Percentiles rank a stretch among this genome's conserved stretches.
Evolutionary conservation across 2,797 vertebrate genomes (phyloP).

Genomic region (Pseudomugil tenellus): DNA sequence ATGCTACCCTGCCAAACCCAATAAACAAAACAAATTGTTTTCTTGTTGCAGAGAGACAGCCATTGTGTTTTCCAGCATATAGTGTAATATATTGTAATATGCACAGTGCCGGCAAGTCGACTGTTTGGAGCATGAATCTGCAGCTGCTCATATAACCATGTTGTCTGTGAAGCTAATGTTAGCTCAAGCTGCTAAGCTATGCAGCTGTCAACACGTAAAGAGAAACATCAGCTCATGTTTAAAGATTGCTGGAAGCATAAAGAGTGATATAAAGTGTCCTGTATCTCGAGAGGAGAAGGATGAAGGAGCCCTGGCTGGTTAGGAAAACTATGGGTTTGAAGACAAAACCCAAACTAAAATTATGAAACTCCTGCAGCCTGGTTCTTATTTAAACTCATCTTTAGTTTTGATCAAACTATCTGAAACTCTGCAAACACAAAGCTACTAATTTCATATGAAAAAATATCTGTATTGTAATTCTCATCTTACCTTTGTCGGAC

Average conservation of each 20-base stretch:
- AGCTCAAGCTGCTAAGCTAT: constrained; percentile 2
- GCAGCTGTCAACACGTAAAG: constrained; percentile 6
- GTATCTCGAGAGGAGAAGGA: not conserved
- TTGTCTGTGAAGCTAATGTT: constrained; percentile 4
- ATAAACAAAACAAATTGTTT: not conserved
- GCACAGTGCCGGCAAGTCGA: not conserved
- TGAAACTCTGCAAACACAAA: not conserved
- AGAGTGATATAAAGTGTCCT: not conserved
- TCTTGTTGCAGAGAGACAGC: not conserved
- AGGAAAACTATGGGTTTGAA: not conserved
- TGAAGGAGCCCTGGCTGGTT: not conserved
- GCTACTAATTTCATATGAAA: not conserved
- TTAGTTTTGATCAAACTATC: not conserved
- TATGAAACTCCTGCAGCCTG: not conserved
- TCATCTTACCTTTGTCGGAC: constrained; percentile 84
- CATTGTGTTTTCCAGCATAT: not conserved
- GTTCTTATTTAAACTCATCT: not conserved
- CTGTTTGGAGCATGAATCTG: not conserved
- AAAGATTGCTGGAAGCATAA: not conserved
- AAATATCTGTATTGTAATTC: not conserved
- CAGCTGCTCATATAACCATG: constrained; percentile 5
- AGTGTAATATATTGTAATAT: not conserved
- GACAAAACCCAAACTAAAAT: not conserved
- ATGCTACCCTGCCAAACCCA: not conserved
- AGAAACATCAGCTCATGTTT: not conserved